Evolutionary conservation across 2,797 vertebrate genomes (phyloP).

Genomic region (Diplodus sargus): DNA sequence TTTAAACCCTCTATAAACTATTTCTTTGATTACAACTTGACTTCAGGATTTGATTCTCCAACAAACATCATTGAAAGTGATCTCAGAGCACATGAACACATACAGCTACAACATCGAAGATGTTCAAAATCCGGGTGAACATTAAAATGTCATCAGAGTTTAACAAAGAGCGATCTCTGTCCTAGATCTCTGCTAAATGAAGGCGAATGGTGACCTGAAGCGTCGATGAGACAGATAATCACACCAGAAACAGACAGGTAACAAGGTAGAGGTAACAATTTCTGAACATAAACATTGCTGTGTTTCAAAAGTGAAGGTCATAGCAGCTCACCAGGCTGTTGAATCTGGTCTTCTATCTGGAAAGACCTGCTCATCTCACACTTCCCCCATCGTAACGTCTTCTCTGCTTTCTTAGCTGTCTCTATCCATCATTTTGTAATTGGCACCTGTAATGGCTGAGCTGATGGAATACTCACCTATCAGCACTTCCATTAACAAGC

Average conservation of each 20-base stretch:
- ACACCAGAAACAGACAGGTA: neutral
- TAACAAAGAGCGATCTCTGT: neutral
- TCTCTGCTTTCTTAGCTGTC: neutral
- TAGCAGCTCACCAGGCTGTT: conserved; percentile 16
- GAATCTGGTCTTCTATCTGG: conserved; percentile 5
- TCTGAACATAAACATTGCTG: neutral
- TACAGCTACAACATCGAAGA: neutral
- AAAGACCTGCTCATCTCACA: neutral
- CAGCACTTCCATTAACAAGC: neutral
- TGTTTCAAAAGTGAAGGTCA: conserved; percentile 27
- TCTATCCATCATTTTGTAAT: neutral
- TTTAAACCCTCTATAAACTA: neutral
- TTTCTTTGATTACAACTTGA: neutral
- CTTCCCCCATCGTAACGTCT: neutral
- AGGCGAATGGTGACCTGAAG: neutral
- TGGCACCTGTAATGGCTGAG: neutral
- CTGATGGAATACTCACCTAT: neutral
- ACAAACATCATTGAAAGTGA: neutral
- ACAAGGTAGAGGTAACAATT: neutral
- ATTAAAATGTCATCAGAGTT: neutral
- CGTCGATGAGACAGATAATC: neutral
- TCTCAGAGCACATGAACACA: neutral
- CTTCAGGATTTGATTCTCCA: conserved; percentile 6
- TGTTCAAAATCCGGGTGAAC: neutral
- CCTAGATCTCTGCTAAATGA: neutral